These are phyloP conservation scores for Meiosimyza platycephala DNA, from an alignment of 2,888 invertebrate species.

Conservation along the genomic window DNA sequence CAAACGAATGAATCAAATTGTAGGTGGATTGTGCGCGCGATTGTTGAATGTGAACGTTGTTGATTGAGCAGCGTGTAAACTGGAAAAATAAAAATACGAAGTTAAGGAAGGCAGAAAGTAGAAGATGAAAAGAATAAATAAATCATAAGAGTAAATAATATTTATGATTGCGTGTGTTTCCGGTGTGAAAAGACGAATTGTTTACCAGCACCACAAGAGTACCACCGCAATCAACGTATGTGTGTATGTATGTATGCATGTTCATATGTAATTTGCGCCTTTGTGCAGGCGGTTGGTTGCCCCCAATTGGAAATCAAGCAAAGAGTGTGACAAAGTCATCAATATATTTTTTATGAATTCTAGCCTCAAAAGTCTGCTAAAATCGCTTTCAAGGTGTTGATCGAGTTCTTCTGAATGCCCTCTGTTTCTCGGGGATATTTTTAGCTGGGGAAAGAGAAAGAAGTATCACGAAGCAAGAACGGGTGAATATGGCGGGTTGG, in stretches of 20 bases:
- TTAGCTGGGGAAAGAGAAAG: too few relatives aligned
- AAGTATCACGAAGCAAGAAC: too few relatives aligned
- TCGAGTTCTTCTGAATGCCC: too few relatives aligned
- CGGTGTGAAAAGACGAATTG: conserved; percentile 15
- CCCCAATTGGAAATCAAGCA: too few relatives aligned
- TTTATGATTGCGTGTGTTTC: conserved; percentile 28
- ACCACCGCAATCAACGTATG: neutral
- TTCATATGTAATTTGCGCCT: neutral
- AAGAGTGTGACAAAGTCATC: too few relatives aligned
- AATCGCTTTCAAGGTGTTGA: too few relatives aligned
- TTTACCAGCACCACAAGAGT: conserved; percentile 2
- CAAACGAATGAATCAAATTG: neutral
- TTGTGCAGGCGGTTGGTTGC: too few relatives aligned
- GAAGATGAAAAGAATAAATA: conserved; percentile 21
- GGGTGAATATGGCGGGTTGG: too few relatives aligned
- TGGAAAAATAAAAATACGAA: neutral
- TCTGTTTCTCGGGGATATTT: too few relatives aligned
- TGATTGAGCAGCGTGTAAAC: neutral
- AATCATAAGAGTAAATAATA: conserved; percentile 19
- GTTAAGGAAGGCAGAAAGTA: neutral
- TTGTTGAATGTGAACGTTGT: neutral
- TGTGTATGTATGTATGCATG: conserved; percentile 3
- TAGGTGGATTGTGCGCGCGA: conserved; percentile 5
- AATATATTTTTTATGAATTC: too few relatives aligned
- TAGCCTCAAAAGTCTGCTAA: too few relatives aligned